Evolutionary conservation across 1,140 invertebrate genomes (phyloP), one percentile per base, ranked within the genome.

Genomic region (Goniozus legneri): DNA sequence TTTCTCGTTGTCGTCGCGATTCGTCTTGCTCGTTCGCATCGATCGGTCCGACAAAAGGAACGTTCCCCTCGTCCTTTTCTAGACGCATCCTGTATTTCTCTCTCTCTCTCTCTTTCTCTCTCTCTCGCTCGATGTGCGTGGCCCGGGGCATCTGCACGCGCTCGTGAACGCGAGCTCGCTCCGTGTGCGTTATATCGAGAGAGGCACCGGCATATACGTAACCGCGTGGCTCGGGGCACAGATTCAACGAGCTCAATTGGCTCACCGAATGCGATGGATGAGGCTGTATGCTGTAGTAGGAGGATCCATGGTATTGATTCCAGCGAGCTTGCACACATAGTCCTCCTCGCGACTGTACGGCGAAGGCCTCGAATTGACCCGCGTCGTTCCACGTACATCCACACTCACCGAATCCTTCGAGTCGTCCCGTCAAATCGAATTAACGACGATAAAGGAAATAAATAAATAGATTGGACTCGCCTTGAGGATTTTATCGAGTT

Each of bases 191-290:
- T 47, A n/a, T n/a, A n/a, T n/a, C n/a, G 40, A 20, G 24, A 19
- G 48, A 38, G 50, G n/a, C 12, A 15, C 12, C 10, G 53, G 54
- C 52, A 58, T n/a, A n/a, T 60, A 60, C 62, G 61, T 67, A 69
- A 69, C 63, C 65, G 65, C 66, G 66, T 73, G 67, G 67, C 71
- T 70, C 67, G 65, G 62, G 62, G 70, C 68, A 73, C 64, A 64
- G 69, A 75, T 76, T 76, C 71, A 73, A 76, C 71, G 66, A 73
- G 73, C 71, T 76, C 71, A 74, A 76, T 76, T 76, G 69, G 57
- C 57, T 53, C 68, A 59, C 57, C 58, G 62, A 62, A 55, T 50
- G 54, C 50, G 36, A 47, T 59, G 54, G 44, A 58, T 49, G 48
- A 43, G 40, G 41, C n/a, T n/a, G n/a, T n/a, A n/a, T n/a, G n/a